These are phyloP conservation scores for Proisotoma minuta DNA, from an alignment of 2,888 invertebrate genomes.

Conservation along the genomic window DNA sequence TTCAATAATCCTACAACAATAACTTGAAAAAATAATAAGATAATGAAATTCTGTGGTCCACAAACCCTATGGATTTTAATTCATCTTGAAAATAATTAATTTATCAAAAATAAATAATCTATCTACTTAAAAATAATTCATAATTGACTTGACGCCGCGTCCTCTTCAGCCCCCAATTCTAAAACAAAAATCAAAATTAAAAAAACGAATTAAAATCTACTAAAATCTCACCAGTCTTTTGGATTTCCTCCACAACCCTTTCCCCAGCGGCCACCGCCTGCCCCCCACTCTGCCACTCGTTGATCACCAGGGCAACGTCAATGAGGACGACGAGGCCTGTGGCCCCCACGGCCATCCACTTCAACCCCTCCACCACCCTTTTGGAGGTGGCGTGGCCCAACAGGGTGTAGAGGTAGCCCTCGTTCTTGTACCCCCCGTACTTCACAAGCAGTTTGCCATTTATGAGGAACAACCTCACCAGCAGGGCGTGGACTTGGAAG, in stretches of 20 bases:
- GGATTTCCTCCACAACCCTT: not conserved
- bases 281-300: not conserved
- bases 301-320: not conserved
- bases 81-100: too few species aligned
- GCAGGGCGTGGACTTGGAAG: not conserved
- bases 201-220: too few species aligned
- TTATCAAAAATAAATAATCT: too few species aligned
- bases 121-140: too few species aligned
- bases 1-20: too few species aligned
- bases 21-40: too few species aligned
- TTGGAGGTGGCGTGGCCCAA: not conserved
- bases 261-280: not conserved
- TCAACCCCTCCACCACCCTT: not conserved
- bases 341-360: not conserved
- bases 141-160: too few species aligned
- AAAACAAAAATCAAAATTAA: too few species aligned
- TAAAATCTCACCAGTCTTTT: too few species aligned
- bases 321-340: not conserved
- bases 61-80: too few species aligned
- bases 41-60: too few species aligned
- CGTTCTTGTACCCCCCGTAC: not conserved
- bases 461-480: not conserved
- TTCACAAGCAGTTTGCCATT: not conserved
- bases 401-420: not conserved
- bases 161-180: too few species aligned